Percentiles rank a stretch among this genome's conserved stretches.
phyloP scores from a whole-genome alignment of 2,888 invertebrate species.

The Mythimna albipuncta region DNA sequence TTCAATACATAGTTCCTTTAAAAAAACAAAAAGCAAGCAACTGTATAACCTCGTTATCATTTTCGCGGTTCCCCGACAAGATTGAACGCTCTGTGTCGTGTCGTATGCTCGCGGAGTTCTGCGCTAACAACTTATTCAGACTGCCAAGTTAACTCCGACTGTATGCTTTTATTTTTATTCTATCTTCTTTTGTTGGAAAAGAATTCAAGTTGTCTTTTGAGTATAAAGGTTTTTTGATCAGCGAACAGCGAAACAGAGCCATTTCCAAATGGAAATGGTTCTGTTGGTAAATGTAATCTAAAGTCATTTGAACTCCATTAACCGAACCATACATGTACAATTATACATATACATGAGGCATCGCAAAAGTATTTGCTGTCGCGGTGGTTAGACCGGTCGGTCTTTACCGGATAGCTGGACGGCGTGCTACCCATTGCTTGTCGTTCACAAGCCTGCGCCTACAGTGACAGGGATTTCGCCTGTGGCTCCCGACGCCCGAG shows the following conservation, averaged over 20 bases:
- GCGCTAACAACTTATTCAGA: slow-evolving; percentile 50
- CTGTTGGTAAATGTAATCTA: neutral
- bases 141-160: slow-evolving; percentile 28
- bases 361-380: too few relatives aligned
- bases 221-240: neutral
- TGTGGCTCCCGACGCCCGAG: too few relatives aligned
- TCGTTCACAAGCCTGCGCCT: too few relatives aligned
- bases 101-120: slow-evolving; percentile 20
- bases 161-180: slow-evolving; percentile 18
- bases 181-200: neutral
- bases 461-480: too few relatives aligned
- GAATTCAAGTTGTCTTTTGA: neutral
- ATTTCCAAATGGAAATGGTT: too few relatives aligned
- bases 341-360: too few relatives aligned
- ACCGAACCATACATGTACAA: too few relatives aligned
- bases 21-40: neutral
- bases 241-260: too few relatives aligned
- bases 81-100: slow-evolving; percentile 42
- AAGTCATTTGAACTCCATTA: too few relatives aligned
- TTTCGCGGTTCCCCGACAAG: slow-evolving; percentile 40
- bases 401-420: too few relatives aligned
- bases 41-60: slow-evolving; percentile 30
- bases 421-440: too few relatives aligned
- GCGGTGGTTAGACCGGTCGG: too few relatives aligned
- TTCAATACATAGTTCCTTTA: neutral